These are phyloP conservation scores for Melinaea marsaeus DNA, from an alignment of 2,888 invertebrate genomes.

Conservation along the genomic window DNA sequence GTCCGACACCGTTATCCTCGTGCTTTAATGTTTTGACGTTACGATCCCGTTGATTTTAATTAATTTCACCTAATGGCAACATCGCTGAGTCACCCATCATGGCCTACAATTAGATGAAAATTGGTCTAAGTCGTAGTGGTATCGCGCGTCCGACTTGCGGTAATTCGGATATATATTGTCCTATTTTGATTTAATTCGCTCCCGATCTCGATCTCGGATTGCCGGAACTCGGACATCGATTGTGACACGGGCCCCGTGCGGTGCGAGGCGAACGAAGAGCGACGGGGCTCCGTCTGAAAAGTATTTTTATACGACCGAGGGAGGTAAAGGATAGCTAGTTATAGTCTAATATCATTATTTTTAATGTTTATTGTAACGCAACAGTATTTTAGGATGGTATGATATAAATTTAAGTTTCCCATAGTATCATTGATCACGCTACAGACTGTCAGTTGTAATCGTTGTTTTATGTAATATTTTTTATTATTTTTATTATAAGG, in stretches of 20 bases:
- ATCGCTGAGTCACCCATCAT: constrained; percentile 37
- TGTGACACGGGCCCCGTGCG: constrained; percentile 13
- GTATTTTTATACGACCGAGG: constrained; percentile 28
- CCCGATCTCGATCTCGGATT: constrained; percentile 26
- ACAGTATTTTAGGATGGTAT: constrained; percentile 74
- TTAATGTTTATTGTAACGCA: constrained; percentile 71
- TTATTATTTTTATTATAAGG: constrained; percentile 38
- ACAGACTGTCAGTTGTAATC: constrained; percentile 46
- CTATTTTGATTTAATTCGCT: constrained; percentile 38
- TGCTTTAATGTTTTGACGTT: constrained; percentile 43
- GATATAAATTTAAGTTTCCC: constrained; percentile 69
- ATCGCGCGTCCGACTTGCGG: constrained; percentile 18
- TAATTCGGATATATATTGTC: constrained; percentile 14
- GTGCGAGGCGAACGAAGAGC: constrained; percentile 1
- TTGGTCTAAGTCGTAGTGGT: constrained; percentile 11
- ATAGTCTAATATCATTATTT: constrained; percentile 75
- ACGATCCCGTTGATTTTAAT: constrained; percentile 20
- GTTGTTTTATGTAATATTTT: constrained; percentile 35
- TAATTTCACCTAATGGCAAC: constrained; percentile 37
- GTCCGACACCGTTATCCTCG: constrained; percentile 37
- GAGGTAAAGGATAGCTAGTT: constrained; percentile 42
- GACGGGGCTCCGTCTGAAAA: constrained; percentile 20
- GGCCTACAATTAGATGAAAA: constrained; percentile 33
- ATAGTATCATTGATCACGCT: constrained; percentile 41
- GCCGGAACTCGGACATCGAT: constrained; percentile 21